Evolutionary conservation across 2,797 vertebrate species (phyloP).

Genomic region (Alosa sapidissima): DNA sequence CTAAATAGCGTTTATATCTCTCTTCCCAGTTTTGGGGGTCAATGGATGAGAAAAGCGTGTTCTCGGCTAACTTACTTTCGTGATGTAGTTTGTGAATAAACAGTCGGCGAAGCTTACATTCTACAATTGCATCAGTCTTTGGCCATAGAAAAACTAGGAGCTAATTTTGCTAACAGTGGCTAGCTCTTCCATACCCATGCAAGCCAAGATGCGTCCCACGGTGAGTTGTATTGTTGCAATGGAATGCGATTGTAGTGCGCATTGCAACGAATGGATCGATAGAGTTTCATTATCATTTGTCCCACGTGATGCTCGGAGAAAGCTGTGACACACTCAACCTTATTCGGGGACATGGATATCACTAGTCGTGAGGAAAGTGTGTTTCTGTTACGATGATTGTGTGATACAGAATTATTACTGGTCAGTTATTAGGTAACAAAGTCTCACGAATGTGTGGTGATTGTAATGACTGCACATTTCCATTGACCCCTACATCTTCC

Average conservation of each 20-base stretch:
- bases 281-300: background rate
- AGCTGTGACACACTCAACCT: background rate
- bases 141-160: background rate
- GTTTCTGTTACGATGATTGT: background rate
- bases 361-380: background rate
- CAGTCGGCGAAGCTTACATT: background rate
- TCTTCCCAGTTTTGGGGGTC: background rate
- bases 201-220: background rate
- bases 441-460: background rate
- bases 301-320: background rate
- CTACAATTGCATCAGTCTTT: background rate
- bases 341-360: background rate
- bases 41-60: background rate
- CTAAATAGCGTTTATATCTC: background rate
- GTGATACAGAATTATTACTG: background rate
- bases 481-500: background rate
- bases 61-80: conserved; percentile 3
- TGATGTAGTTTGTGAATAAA: background rate
- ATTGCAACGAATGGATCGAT: conserved; percentile 7
- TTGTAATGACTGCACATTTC: background rate
- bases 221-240: conserved; percentile 16
- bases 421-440: background rate
- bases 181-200: background rate
- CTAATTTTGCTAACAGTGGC: background rate
- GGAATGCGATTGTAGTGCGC: conserved; percentile 11